Conservation (phyloP, 2,113 vertebrate genomes). For the Rattus rattus region DNA sequence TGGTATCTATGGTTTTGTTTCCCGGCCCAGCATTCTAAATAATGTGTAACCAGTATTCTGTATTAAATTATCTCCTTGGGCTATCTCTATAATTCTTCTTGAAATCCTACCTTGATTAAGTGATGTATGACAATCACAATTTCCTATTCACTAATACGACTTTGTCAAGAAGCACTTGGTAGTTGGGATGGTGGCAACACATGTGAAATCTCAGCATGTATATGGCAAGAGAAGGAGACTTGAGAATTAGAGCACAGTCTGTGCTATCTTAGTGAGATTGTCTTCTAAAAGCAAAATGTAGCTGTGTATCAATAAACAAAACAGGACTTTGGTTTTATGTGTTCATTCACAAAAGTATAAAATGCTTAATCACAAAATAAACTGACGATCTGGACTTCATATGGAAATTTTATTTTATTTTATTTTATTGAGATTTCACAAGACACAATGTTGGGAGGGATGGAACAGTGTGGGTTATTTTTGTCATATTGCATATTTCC, state of each 20-base stretch:
- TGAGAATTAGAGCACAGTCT: background rate
- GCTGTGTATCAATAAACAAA: background rate
- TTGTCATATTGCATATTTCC: background rate
- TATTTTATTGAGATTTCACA: slow-evolving; percentile 14
- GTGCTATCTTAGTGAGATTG: background rate
- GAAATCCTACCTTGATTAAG: background rate
- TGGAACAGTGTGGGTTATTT: background rate
- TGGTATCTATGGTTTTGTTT: background rate
- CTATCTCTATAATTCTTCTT: background rate
- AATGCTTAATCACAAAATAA: background rate
- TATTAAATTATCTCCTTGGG: background rate
- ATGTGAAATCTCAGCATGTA: background rate
- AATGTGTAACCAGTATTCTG: background rate
- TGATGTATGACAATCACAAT: background rate
- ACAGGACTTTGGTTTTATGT: background rate
- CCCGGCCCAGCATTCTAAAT: background rate
- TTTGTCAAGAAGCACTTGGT: background rate
- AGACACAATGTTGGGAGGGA: background rate
- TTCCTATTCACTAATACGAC: background rate
- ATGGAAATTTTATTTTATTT: no score
- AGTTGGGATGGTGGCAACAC: background rate
- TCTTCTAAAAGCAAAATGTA: background rate
- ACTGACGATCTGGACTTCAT: background rate
- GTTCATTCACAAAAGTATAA: background rate
- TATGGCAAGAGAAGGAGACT: background rate